Evolutionary conservation across 2,888 invertebrate species (phyloP).

Genomic region (Sphinx pinastri): DNA sequence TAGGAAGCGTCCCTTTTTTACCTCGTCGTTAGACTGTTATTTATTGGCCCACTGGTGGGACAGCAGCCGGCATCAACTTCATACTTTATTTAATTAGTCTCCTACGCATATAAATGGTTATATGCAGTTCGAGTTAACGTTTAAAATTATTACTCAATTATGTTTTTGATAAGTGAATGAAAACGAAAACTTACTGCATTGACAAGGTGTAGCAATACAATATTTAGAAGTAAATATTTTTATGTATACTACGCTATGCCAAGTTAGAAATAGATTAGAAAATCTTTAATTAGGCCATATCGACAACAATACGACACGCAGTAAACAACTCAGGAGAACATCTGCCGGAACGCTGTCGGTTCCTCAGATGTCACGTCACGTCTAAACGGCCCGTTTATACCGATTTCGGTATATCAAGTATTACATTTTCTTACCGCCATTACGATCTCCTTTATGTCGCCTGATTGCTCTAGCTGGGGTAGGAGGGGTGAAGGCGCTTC

Average conservation of each 20-base stretch:
- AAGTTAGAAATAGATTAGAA: not conserved
- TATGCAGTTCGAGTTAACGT: not conserved
- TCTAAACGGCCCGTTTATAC: conserved; percentile 1
- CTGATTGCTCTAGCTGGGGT: no score
- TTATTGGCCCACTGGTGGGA: conserved; percentile 67
- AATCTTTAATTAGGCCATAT: conserved; percentile 23
- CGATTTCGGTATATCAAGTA: not conserved
- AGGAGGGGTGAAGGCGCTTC: no score
- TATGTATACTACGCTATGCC: not conserved
- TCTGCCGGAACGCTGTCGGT: conserved; percentile 26
- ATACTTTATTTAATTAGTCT: conserved; percentile 13
- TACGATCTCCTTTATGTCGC: no score
- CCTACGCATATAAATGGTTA: conserved; percentile 34
- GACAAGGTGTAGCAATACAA: conserved; percentile 37
- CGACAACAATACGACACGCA: conserved; percentile 13
- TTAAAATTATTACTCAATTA: not conserved
- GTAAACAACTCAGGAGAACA: conserved; percentile 21
- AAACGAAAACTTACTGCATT: no score
- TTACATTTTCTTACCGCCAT: not conserved
- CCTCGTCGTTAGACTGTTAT: conserved; percentile 69
- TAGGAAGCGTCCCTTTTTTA: conserved; percentile 76
- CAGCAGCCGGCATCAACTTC: conserved; percentile 6
- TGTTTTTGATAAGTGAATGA: not conserved
- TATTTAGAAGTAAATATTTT: not conserved
- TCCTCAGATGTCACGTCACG: conserved; percentile 2